phyloP scores from a whole-genome alignment of 2,113 vertebrate genomes.

The Percina caprodes region DNA sequence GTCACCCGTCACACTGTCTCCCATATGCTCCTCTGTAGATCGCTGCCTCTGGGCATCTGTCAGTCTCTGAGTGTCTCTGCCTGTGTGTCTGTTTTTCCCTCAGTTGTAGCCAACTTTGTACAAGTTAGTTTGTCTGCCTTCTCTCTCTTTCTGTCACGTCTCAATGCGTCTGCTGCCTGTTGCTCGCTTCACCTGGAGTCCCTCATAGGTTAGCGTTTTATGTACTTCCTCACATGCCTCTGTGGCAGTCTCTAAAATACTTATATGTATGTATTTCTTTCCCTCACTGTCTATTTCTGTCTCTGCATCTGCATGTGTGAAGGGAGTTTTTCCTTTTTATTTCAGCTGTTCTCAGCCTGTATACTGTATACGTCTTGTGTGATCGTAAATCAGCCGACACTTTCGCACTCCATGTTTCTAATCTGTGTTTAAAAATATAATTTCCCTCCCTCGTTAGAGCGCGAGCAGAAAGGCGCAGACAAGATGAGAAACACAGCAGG shows the following conservation, averaged over 20 bases:
- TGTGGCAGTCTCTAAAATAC: slow-evolving; percentile 20
- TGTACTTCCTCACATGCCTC: slow-evolving; percentile 39
- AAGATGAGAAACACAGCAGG: slow-evolving; percentile 45
- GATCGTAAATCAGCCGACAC: slow-evolving; percentile 34
- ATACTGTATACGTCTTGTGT: neutral
- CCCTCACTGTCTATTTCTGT: slow-evolving; percentile 37
- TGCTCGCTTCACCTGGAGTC: slow-evolving; percentile 52
- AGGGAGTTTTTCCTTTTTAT: slow-evolving; percentile 6
- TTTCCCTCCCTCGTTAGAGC: slow-evolving; percentile 53
- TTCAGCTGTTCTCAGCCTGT: slow-evolving; percentile 2
- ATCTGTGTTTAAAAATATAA: slow-evolving; percentile 55
- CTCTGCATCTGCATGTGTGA: slow-evolving; percentile 20
- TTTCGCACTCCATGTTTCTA: slow-evolving; percentile 28
- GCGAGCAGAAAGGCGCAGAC: slow-evolving; percentile 19
- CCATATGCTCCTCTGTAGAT: slow-evolving; percentile 56
- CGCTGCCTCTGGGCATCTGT: slow-evolving; percentile 68
- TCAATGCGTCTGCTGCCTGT: slow-evolving; percentile 47
- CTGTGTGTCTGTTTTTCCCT: slow-evolving; percentile 49
- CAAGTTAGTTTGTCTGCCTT: slow-evolving; percentile 52
- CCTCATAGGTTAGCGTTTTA: slow-evolving; percentile 40
- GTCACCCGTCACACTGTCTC: slow-evolving; percentile 62
- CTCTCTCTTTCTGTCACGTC: slow-evolving; percentile 52
- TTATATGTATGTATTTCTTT: neutral
- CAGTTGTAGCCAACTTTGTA: slow-evolving; percentile 41
- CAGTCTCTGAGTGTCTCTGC: slow-evolving; percentile 52